Evolutionary conservation across 2,888 invertebrate species (phyloP).

Genomic region (Horisme vitalbata): DNA sequence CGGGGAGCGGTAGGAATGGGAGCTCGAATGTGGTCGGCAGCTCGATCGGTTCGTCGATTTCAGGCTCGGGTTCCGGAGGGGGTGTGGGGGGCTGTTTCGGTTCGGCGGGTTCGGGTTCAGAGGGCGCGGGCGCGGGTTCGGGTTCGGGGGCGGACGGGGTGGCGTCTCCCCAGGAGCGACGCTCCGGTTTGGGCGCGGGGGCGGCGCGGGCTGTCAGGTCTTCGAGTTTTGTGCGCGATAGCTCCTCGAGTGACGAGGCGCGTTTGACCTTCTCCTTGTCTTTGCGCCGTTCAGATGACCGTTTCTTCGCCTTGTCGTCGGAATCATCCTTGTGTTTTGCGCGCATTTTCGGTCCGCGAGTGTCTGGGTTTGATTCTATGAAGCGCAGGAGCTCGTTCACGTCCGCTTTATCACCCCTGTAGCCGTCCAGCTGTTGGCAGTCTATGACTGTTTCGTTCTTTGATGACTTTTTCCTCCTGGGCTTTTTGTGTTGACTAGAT

Average conservation of each 20-base stretch:
- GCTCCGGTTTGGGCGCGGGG: slow-evolving; percentile 66
- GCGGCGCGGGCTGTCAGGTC: slow-evolving; percentile 83
- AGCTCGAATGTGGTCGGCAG: slow-evolving; percentile 41
- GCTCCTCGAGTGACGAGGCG: slow-evolving; percentile 91
- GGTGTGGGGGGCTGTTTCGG: slow-evolving; percentile 18
- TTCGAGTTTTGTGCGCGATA: slow-evolving; percentile 89
- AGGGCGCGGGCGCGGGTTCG: slow-evolving; percentile 31
- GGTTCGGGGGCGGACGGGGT: slow-evolving; percentile 68
- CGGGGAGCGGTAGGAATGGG: slow-evolving; percentile 36
- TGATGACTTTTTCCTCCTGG: slow-evolving; percentile 83
- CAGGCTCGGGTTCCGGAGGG: slow-evolving; percentile 60
- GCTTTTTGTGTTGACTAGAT: slow-evolving; percentile 80
- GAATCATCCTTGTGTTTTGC: slow-evolving; percentile 70
- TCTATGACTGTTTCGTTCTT: slow-evolving; percentile 82
- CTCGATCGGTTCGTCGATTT: slow-evolving; percentile 43
- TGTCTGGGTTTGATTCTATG: slow-evolving; percentile 86
- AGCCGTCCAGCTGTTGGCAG: slow-evolving; percentile 88
- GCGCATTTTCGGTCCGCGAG: slow-evolving; percentile 61
- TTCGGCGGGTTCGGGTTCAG: slow-evolving; percentile 20
- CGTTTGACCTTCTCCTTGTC: slow-evolving; percentile 83
- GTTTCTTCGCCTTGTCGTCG: slow-evolving; percentile 76
- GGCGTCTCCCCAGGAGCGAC: slow-evolving; percentile 87
- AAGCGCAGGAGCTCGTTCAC: slow-evolving; percentile 90
- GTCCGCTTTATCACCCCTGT: slow-evolving; percentile 88
- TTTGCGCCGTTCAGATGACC: slow-evolving; percentile 75